Conservation (phyloP, 2,113 vertebrate species). For the Triplophysa tibetana region DNA sequence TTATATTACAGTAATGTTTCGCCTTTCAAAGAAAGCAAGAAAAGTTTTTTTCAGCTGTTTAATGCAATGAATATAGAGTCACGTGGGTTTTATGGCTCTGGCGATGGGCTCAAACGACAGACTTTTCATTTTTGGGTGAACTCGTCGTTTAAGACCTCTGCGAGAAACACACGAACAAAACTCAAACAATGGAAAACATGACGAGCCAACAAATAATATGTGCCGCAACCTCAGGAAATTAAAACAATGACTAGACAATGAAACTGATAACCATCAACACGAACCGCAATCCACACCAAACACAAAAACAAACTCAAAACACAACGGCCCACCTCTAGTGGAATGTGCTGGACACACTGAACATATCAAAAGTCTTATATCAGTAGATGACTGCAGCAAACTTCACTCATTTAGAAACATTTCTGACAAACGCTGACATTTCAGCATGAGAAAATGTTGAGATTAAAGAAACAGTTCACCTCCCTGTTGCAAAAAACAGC, state of each 20-base stretch:
- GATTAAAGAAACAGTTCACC: not conserved
- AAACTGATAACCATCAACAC: not conserved
- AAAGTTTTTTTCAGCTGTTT: no score
- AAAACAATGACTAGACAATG: not conserved
- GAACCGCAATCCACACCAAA: slow-evolving; percentile 10
- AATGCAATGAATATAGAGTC: no score
- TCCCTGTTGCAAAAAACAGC: no score
- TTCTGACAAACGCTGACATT: not conserved
- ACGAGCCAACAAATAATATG: not conserved
- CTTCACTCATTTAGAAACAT: slow-evolving; percentile 22
- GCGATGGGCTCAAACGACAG: not conserved
- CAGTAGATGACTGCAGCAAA: slow-evolving; percentile 31
- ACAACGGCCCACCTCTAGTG: not conserved
- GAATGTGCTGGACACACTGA: not conserved
- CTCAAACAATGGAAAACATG: slow-evolving; percentile 19
- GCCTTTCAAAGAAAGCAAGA: no score
- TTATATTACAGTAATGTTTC: no score
- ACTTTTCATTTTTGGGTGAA: not conserved
- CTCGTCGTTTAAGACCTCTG: no score
- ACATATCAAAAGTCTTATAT: not conserved
- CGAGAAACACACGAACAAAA: not conserved
- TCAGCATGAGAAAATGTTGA: not conserved
- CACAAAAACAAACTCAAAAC: slow-evolving; percentile 5
- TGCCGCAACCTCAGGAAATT: slow-evolving; percentile 12
- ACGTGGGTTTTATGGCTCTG: no score